Conservation (phyloP, 1,140 invertebrate genomes). For the Vanessa tameamea region DNA sequence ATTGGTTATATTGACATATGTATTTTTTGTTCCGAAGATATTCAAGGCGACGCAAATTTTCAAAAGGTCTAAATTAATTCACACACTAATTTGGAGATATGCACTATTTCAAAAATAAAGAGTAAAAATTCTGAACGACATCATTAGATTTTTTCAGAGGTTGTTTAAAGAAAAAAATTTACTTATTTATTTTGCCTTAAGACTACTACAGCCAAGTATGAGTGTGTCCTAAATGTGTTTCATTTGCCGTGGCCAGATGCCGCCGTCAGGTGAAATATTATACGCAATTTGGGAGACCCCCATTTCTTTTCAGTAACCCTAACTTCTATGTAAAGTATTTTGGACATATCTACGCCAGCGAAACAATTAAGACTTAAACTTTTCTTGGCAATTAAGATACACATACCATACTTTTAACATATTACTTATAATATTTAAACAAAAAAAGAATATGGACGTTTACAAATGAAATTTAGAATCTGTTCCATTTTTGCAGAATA, state of each 20-base stretch:
- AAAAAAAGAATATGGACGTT: neutral
- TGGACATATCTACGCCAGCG: neutral
- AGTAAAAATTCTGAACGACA: too few relatives aligned
- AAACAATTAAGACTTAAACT: neutral
- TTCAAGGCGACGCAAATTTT: too few relatives aligned
- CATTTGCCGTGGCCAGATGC: slow-evolving; percentile 53
- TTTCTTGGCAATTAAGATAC: neutral
- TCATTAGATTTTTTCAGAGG: too few relatives aligned
- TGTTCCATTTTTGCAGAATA: neutral
- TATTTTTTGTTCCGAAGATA: too few relatives aligned
- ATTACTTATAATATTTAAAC: neutral
- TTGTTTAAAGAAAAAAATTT: neutral
- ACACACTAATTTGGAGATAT: too few relatives aligned
- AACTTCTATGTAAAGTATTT: slow-evolving; percentile 11
- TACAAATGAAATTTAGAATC: neutral
- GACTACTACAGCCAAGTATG: neutral
- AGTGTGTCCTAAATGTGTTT: slow-evolving; percentile 40
- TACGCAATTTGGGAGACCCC: slow-evolving; percentile 49
- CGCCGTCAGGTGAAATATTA: slow-evolving; percentile 54
- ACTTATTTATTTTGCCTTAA: neutral
- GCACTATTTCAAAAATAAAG: too few relatives aligned
- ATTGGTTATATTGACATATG: too few relatives aligned
- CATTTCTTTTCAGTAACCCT: slow-evolving; percentile 38
- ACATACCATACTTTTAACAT: neutral
- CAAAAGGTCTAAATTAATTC: too few relatives aligned